Evolutionary conservation across 2,888 invertebrate genomes (phyloP), one percentile per base, ranked within the genome.

Genomic region (Neoascia interrupta): DNA sequence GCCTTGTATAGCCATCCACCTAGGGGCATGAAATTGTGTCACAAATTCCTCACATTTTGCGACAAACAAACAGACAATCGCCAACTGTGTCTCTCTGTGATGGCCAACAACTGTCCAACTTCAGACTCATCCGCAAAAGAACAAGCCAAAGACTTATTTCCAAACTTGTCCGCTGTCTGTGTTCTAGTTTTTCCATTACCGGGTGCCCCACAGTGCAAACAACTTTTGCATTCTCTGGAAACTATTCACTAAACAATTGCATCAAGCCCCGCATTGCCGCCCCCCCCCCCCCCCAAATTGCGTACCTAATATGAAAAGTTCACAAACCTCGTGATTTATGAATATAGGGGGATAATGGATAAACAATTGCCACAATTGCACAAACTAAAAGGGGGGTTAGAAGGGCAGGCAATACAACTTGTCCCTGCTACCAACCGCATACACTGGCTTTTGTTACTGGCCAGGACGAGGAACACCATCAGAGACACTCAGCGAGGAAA

Each of bases 281-380:
- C 47, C 3, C 36, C 47, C 8, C 18, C 31, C 21, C 21, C 31
- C 10, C 49, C 47, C 37, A 58, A 68, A 72, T 43, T 72, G 31
- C 49, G 56, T 66, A 58, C 43, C 61, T 73, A 73, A 68, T 79
- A 73, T 68, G 72, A 79, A 79, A 73, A 79, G 79, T 72, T 73
- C 79, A 73, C 79, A 79, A 75, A 64, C 37, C 69, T 39, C 43
- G 45, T 81, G 64, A 73, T 75, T 75, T 70, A 73, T 70, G 70
- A 70, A 73, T 66, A 76, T 74, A 79, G 70, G 68, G 54, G 81
- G 81, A 81, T 81, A 81, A 81, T 81, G 82, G 80, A 82, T 81
- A 81, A 83, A 83, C 83, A 82, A 81, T 83, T 83, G 76, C 73
- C 34, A 74, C 80, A 80, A 73, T 73, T 80, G 73, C 34, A 58